Evolutionary conservation across 2,113 vertebrate genomes (phyloP), one percentile per base, ranked within the genome.

Genomic region (Gnathonemus echidnorhynchus): DNA sequence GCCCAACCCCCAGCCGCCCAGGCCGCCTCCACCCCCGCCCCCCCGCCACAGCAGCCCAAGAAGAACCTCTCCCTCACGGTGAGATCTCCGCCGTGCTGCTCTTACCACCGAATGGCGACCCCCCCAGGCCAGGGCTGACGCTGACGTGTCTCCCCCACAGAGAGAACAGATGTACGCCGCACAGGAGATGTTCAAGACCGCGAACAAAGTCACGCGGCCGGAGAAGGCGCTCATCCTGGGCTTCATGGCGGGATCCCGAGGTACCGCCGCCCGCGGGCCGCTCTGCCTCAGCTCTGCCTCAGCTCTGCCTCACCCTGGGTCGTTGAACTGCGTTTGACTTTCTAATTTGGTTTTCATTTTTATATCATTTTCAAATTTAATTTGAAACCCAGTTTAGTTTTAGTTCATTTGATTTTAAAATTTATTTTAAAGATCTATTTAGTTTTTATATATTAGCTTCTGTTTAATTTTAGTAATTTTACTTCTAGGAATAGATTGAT

Each of bases 141-240:
- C n/a, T 89, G 56, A 27, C 2, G 35, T 42, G 19, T 8, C 10
- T 42, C 88, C 2, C 52, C 89, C 92, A 74, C 96, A 99, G 98
- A 97, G 96, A 92, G 98, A 99, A 93, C 98, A 99, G 95, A 98
- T 99, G 97, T 98, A 97, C 49, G 98, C 98, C 0, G 98, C 98
- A 1, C 98, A 98, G 94, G 98, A 99, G 94, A 99, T 99, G 98
- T 99, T 99, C 96, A 99, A 99, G 95, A 99, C 98, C 0, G 98
- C 98, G 94, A 99, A 99, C 96, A 99, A 99, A 93, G 97, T 99
- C 88, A 99, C 98, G 0, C 96, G 97, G 91, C 97, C 98, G 0
- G 98, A 99, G 95, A 99, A 99, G 93, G 98, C 98, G 31, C 98
- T 99, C 77, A 99, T 99, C 90, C 95, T 99, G 94, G 98, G 98